Evolutionary conservation across 1,140 invertebrate species (phyloP).

Genomic region (Steinernema khuongi): DNA sequence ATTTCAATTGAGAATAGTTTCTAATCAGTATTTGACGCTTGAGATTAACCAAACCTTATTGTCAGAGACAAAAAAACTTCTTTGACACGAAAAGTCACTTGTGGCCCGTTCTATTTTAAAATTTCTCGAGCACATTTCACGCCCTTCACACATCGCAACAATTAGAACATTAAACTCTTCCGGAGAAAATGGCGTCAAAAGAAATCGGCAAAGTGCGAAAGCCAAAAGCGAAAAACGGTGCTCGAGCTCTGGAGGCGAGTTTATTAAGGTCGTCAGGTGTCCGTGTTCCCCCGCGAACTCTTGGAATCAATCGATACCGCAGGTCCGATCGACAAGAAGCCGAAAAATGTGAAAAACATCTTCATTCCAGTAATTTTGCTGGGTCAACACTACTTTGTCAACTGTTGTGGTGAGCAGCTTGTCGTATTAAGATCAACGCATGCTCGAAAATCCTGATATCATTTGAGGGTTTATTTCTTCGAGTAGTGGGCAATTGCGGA

Average conservation of each 20-base stretch:
- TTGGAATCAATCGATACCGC: not conserved
- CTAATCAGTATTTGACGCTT: too few relatives aligned
- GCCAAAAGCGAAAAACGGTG: not conserved
- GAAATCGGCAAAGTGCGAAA: not conserved
- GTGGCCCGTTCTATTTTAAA: too few relatives aligned
- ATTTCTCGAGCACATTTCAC: too few relatives aligned
- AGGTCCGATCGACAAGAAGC: not conserved
- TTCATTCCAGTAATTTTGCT: not conserved
- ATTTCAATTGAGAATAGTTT: too few relatives aligned
- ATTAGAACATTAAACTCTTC: not conserved
- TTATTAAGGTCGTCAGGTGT: not conserved
- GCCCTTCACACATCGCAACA: too few relatives aligned
- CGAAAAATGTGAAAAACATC: constrained; percentile 14
- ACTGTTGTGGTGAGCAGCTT: not conserved
- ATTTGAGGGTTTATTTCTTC: too few relatives aligned
- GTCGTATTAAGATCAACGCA: too few relatives aligned
- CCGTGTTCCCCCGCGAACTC: not conserved
- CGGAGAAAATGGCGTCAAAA: not conserved
- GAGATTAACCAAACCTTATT: too few relatives aligned
- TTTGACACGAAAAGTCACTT: too few relatives aligned
- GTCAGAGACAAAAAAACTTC: too few relatives aligned
- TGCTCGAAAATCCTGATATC: too few relatives aligned
- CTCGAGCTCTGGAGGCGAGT: not conserved
- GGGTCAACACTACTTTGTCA: not conserved
- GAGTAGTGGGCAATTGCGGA: too few relatives aligned